A percentile compares a stretch with the other conserved stretches of the same genome.
These are phyloP conservation scores for Mylabris phalerata DNA, from an alignment of 1,140 invertebrate species.

Conservation along the genomic window DNA sequence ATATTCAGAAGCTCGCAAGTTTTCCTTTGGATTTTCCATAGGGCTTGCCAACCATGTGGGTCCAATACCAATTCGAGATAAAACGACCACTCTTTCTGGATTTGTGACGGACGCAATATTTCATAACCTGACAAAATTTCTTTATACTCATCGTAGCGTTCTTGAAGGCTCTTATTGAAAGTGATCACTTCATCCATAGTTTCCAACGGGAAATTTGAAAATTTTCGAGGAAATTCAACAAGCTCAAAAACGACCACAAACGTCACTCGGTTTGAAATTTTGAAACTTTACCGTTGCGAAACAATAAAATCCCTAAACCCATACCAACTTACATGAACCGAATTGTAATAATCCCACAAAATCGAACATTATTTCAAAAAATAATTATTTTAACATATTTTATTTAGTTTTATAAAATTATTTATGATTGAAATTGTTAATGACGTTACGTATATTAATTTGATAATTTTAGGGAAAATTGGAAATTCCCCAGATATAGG, in stretches of 20 bases:
- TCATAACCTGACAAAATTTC: constrained; percentile 45
- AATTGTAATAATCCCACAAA: too few species aligned
- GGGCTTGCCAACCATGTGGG: constrained; percentile 53
- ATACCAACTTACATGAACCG: neutral
- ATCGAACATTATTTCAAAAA: too few species aligned
- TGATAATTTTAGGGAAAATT: neutral
- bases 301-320: too few species aligned
- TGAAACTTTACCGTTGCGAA: too few species aligned
- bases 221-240: neutral
- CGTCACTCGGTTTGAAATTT: too few species aligned
- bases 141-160: constrained; percentile 49
- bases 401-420: too few species aligned
- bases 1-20: constrained; percentile 52
- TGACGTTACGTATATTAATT: neutral
- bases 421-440: neutral
- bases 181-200: constrained; percentile 45
- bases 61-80: constrained; percentile 52
- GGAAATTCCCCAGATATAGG: constrained; percentile 1
- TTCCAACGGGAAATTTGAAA: neutral
- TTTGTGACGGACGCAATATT: constrained; percentile 46
- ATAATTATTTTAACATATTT: too few species aligned
- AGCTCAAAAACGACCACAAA: too few species aligned
- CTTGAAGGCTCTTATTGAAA: constrained; percentile 52
- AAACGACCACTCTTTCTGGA: constrained; percentile 50
- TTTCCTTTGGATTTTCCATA: constrained; percentile 55